phyloP scores from a whole-genome alignment of 1,140 invertebrate genomes.

The Apolygus lucorum region DNA sequence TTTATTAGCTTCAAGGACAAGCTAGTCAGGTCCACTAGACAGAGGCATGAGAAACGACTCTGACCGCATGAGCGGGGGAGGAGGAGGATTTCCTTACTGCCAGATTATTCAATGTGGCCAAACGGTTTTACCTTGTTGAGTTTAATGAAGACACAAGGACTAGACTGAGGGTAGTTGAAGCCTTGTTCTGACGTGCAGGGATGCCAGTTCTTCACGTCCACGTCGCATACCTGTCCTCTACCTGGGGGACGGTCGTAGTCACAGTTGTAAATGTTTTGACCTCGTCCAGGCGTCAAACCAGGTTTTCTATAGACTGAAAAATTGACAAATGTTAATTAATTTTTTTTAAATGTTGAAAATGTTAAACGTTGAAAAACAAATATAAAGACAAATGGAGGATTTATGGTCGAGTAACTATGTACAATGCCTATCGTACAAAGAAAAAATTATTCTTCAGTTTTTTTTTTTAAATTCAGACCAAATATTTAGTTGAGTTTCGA shows the following conservation, averaged over 20 bases:
- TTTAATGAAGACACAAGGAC: constrained; percentile 48
- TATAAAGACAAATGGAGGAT: no score
- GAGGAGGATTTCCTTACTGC: constrained; percentile 9
- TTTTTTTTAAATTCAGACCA: no score
- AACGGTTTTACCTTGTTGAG: constrained; percentile 43
- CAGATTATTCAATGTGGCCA: constrained; percentile 22
- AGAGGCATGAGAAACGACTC: not conserved
- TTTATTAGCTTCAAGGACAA: constrained; percentile 8
- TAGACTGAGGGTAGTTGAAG: constrained; percentile 56
- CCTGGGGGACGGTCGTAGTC: constrained; percentile 51
- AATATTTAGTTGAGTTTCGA: no score
- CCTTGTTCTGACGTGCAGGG: constrained; percentile 59
- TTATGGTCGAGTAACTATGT: no score
- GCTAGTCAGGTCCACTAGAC: constrained; percentile 22
- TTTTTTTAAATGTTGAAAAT: no score
- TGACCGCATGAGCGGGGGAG: not conserved
- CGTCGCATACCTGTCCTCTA: constrained; percentile 59
- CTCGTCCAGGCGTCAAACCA: constrained; percentile 52
- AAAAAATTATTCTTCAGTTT: no score
- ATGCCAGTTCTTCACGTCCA: constrained; percentile 53
- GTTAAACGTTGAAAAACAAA: no score
- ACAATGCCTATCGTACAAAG: no score
- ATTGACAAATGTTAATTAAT: no score
- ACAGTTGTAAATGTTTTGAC: constrained; percentile 59
- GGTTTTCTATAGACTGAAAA: constrained; percentile 57